phyloP scores from a whole-genome alignment of 2,888 invertebrate genomes.

The Rhopalosiphum nymphaeae region DNA sequence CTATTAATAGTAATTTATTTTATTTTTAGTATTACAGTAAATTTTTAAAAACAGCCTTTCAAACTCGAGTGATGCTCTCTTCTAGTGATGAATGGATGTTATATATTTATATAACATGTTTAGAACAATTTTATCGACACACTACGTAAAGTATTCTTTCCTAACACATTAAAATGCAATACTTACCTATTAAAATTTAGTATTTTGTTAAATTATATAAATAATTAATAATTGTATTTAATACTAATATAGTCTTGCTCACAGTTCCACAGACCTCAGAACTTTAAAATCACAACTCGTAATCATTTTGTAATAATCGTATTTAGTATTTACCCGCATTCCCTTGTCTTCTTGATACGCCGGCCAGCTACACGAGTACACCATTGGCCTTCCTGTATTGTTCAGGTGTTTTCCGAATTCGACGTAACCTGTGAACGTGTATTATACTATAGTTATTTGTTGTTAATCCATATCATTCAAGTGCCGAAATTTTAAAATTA shows the following conservation, averaged over 20 bases:
- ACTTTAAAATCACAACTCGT: too few species aligned
- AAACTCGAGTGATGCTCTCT: background rate
- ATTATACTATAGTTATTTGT: too few species aligned
- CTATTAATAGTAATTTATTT: too few species aligned
- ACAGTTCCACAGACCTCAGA: too few species aligned
- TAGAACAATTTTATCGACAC: background rate
- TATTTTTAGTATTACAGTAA: too few species aligned
- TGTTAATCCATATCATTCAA: background rate
- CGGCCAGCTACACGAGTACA: constrained; percentile 76
- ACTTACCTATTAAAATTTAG: background rate
- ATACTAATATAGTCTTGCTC: too few species aligned
- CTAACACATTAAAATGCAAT: background rate
- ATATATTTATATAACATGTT: background rate
- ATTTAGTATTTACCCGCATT: constrained; percentile 48
- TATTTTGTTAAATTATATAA: background rate
- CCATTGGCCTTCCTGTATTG: constrained; percentile 73
- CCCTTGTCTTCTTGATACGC: constrained; percentile 75
- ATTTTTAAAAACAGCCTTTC: too few species aligned
- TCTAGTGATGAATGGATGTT: background rate
- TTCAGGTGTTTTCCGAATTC: constrained; percentile 73
- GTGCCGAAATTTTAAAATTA: background rate
- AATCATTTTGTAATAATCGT: background rate
- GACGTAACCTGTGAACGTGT: constrained; percentile 71
- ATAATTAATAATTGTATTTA: background rate
- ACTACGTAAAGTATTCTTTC: too few species aligned